Base-by-base conservation (phyloP, 2,888 invertebrate species). In the Ornithoptera alexandrae region DNA sequence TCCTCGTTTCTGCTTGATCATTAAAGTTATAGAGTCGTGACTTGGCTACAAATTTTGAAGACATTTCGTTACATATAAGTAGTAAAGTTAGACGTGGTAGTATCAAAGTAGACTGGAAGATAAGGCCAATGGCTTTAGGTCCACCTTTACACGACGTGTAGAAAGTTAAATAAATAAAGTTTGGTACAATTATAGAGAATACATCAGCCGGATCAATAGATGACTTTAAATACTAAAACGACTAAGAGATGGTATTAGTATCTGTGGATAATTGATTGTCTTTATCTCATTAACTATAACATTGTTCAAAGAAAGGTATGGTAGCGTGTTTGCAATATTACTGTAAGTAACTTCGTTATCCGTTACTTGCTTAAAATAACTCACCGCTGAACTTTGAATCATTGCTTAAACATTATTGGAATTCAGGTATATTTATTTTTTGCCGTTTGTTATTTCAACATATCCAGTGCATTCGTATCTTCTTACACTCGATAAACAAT, bases 401-500 rank as follows among this genome's bases (percentile, higher is more conserved):
- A n/a, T 58, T 65, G 59, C 65, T 46, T 30, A 24, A 46, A 58
- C 30, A 17, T 10, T 58, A 57, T 65, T n/a, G 59, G 58, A 59
- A 50, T 59, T 42, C 42, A 39, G 30, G 24, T 6, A n/a, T 46
- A 65, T 65, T 65, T 65, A 65, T 59, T 65, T 65, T 65, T 65
- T 46, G 18, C 18, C 58, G 24, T 65, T 59, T 65, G 65, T 65
- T 65, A 65, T 65, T 59, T 39, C 59, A 59, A 65, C 22, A 22
- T 24, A 42, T 22, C 4, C 57, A 12, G 22, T 3, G 3, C 57
- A 57, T 65, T 59, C 65, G 59, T 65, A 46, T 65, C 58, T 24
- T 39, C 46, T 42, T 58, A 65, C 58, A 58, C 59, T 46, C 59
- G 59, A 50, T 65, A 65, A 65, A 65, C 65, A 65, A 59, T 65